phyloP scores from a whole-genome alignment of 2,888 invertebrate species.

The Chrysolina haemoptera region DNA sequence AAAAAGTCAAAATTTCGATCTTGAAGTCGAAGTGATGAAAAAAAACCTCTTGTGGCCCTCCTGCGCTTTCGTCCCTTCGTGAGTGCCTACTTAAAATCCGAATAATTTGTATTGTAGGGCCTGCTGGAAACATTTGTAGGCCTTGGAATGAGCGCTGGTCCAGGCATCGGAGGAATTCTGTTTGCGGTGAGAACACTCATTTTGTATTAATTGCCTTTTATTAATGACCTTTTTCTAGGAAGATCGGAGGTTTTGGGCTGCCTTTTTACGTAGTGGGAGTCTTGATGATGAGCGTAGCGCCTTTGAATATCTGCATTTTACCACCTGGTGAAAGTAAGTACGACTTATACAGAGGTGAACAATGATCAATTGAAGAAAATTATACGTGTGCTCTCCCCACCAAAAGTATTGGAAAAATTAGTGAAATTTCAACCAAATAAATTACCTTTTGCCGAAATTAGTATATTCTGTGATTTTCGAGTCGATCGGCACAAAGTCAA shows the following conservation, averaged over 20 bases:
- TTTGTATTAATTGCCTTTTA: slow-evolving; percentile 33
- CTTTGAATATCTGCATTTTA: slow-evolving; percentile 76
- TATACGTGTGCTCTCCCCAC: too few relatives aligned
- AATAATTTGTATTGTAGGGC: slow-evolving; percentile 76
- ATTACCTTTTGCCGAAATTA: too few relatives aligned
- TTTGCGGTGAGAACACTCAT: slow-evolving; percentile 76
- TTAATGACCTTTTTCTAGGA: slow-evolving; percentile 71
- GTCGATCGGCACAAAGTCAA: too few relatives aligned
- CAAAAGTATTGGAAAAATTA: too few relatives aligned
- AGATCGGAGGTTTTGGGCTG: slow-evolving; percentile 85
- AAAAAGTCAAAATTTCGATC: too few relatives aligned
- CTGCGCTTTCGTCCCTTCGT: too few relatives aligned
- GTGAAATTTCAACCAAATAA: too few relatives aligned
- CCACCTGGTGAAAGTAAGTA: slow-evolving; percentile 75
- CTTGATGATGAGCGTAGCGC: slow-evolving; percentile 77
- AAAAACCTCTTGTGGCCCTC: too few relatives aligned
- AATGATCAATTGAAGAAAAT: too few relatives aligned
- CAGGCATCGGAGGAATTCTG: slow-evolving; percentile 83
- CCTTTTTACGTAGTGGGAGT: slow-evolving; percentile 84
- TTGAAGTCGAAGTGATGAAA: too few relatives aligned
- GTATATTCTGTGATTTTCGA: too few relatives aligned
- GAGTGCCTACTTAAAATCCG: too few relatives aligned
- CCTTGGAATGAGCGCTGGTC: slow-evolving; percentile 85
- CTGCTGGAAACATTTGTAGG: slow-evolving; percentile 86
- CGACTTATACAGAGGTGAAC: neutral